Conservation (phyloP, 2,888 invertebrate species). For the Volucella inanis region DNA sequence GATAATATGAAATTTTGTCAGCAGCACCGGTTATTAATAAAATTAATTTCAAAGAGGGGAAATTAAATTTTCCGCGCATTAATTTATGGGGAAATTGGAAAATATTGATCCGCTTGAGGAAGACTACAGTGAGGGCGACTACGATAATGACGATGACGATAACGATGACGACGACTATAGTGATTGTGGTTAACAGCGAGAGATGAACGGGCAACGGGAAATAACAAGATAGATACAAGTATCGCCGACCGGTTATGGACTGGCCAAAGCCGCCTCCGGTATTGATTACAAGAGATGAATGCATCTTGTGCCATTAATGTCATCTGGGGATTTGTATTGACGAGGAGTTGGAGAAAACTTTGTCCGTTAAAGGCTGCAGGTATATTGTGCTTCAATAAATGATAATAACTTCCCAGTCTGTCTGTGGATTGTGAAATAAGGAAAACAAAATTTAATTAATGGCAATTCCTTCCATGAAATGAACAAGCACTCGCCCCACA, state of each 20-base stretch:
- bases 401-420: too few relatives aligned
- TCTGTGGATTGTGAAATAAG: too few relatives aligned
- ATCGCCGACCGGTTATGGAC: background rate
- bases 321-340: constrained; percentile 6
- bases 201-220: too few relatives aligned
- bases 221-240: background rate
- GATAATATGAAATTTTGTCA: constrained; percentile 62
- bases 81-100: constrained; percentile 73
- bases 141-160: background rate
- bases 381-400: too few relatives aligned
- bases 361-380: constrained; percentile 36
- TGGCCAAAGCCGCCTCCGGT: constrained; percentile 26
- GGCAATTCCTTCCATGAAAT: too few relatives aligned
- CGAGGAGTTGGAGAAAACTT: constrained; percentile 48
- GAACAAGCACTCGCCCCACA: too few relatives aligned
- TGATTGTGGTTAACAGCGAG: too few relatives aligned
- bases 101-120: constrained; percentile 71
- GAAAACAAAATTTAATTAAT: too few relatives aligned
- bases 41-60: constrained; percentile 70
- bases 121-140: background rate
- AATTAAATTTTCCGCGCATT: constrained; percentile 74
- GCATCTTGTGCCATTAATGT: constrained; percentile 19
- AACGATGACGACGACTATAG: background rate
- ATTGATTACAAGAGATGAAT: constrained; percentile 35
- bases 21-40: constrained; percentile 69